Evolutionary conservation across 2,113 vertebrate species (phyloP).

Genomic region (Rhabdomys dilectus): DNA sequence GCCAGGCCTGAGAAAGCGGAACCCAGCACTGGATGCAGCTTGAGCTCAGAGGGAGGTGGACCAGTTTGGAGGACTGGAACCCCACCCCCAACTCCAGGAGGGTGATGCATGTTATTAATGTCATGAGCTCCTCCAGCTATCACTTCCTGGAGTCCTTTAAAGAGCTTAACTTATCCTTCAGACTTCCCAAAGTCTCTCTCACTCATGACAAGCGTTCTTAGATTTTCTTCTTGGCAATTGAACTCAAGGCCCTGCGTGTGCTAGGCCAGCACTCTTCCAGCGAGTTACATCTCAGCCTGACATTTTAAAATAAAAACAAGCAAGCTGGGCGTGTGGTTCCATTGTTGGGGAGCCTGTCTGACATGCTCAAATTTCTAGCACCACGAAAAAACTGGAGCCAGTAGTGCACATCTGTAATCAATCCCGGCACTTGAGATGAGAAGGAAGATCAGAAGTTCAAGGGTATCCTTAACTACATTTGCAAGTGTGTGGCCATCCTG

Average conservation of each 20-base stretch:
- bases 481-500: not conserved
- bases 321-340: not conserved
- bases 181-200: not conserved
- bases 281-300: not conserved
- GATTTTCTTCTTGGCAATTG: not conserved
- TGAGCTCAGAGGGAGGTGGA: not conserved
- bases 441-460: not conserved
- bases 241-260: not conserved
- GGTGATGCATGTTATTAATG: not conserved
- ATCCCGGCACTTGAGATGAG: not conserved
- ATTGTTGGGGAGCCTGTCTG: not conserved
- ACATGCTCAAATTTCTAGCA: not conserved
- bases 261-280: not conserved
- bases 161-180: conserved; percentile 23
- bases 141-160: conserved; percentile 16
- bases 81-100: not conserved
- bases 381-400: not conserved
- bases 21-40: not conserved
- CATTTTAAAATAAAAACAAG: not conserved
- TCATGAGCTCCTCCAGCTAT: not conserved
- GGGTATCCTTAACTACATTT: not conserved
- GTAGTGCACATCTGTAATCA: not conserved
- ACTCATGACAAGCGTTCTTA: not conserved
- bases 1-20: rapidly evolving
- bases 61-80: not conserved